Conservation (phyloP, 2,113 vertebrate genomes). For the Acanthochromis polyacanthus region DNA sequence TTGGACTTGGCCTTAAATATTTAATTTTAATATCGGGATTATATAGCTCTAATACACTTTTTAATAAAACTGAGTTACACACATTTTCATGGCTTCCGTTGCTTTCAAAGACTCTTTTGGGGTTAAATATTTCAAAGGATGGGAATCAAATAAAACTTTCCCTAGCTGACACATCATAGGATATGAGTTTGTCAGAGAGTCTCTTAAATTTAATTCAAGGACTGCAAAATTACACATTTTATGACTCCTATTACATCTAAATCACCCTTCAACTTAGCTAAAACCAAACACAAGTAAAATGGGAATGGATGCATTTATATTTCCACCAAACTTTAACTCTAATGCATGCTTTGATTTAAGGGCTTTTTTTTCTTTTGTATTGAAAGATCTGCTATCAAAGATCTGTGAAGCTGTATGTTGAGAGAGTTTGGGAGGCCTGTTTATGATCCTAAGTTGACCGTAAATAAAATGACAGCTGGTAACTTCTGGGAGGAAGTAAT, state of each 20-base stretch:
- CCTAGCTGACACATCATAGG: conserved; percentile 27
- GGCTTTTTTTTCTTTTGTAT: no score
- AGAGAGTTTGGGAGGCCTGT: no score
- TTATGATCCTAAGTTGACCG: no score
- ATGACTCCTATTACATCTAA: conserved; percentile 44
- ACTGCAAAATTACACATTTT: conserved; percentile 38
- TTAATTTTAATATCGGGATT: conserved; percentile 55
- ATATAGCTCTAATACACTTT: conserved; percentile 54
- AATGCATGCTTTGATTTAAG: no score
- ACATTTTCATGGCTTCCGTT: conserved; percentile 52
- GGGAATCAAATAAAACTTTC: conserved; percentile 30
- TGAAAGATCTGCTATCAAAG: no score
- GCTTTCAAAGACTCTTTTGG: conserved; percentile 47
- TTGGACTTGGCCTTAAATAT: conserved; percentile 61
- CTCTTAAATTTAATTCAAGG: conserved; percentile 25
- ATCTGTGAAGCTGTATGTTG: no score
- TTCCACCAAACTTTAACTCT: neutral
- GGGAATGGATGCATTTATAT: neutral
- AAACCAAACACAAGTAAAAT: conserved; percentile 23
- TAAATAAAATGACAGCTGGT: no score
- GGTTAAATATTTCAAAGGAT: conserved; percentile 58
- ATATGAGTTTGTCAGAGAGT: conserved; percentile 38
- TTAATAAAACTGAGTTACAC: conserved; percentile 59
- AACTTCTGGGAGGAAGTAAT: no score
- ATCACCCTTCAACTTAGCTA: conserved; percentile 27